Percentiles rank a stretch among this genome's conserved stretches.
These are phyloP conservation scores for Melipona bicolor DNA, from an alignment of 2,888 invertebrate species.

Conservation along the genomic window DNA sequence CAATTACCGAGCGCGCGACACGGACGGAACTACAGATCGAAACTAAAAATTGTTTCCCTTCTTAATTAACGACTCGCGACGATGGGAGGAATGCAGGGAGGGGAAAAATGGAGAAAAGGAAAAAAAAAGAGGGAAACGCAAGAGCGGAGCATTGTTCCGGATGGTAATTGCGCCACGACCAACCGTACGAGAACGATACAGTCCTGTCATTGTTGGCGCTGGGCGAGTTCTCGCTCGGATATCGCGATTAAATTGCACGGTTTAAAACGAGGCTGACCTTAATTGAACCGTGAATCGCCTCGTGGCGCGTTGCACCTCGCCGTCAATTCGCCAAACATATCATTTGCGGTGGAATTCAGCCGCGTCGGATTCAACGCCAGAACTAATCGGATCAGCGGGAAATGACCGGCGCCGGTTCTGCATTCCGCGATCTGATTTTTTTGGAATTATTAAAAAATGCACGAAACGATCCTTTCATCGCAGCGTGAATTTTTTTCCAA, in stretches of 20 bases:
- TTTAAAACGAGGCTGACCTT: constrained; percentile 22
- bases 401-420: no score
- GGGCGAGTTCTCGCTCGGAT: constrained; percentile 19
- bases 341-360: background rate
- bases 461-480: no score
- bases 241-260: constrained; percentile 44
- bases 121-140: constrained; percentile 18
- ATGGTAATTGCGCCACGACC: constrained; percentile 37
- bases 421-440: no score
- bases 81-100: background rate
- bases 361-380: no score
- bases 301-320: background rate
- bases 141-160: constrained; percentile 41
- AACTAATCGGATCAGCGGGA: background rate
- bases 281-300: constrained; percentile 46
- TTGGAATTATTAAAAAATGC: no score
- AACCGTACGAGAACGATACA: constrained; percentile 34
- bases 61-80: constrained; percentile 63
- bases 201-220: constrained; percentile 32
- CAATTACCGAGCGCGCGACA: constrained; percentile 35
- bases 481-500: no score
- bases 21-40: background rate
- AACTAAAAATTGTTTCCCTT: constrained; percentile 34
- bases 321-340: background rate
- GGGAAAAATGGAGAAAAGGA: background rate